Conservation (phyloP, 2,113 vertebrate species). For the Boulengeromyrus knoepffleri region DNA sequence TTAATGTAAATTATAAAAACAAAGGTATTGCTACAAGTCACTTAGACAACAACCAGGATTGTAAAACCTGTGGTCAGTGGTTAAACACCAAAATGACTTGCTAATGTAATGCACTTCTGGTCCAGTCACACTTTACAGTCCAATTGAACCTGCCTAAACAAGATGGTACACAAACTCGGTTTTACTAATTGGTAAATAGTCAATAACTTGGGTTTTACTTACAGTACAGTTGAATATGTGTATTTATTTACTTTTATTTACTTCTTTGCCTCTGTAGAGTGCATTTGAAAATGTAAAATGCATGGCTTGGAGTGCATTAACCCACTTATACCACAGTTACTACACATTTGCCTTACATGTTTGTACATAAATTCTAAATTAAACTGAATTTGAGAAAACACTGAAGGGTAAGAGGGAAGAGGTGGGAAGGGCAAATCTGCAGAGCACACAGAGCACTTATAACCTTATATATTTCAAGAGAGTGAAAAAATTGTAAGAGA, state of each 20-base stretch:
- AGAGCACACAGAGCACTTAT: neutral
- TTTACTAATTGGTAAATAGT: neutral
- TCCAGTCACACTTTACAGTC: neutral
- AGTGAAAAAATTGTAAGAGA: neutral
- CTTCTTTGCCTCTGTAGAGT: neutral
- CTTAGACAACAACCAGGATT: neutral
- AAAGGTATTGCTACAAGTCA: neutral
- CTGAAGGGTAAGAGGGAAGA: neutral
- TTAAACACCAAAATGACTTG: neutral
- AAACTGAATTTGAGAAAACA: too few species aligned
- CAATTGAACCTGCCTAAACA: neutral
- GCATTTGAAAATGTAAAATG: neutral
- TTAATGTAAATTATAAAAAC: too few species aligned
- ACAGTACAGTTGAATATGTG: neutral
- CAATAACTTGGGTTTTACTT: neutral
- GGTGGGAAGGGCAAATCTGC: neutral
- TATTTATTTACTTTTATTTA: neutral
- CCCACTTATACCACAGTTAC: neutral
- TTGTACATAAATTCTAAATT: neutral
- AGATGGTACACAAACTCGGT: neutral
- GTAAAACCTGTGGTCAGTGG: neutral
- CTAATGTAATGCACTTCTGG: neutral
- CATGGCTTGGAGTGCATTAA: neutral
- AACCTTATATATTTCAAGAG: neutral
- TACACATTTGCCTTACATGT: neutral